phyloP scores from a whole-genome alignment of 2,797 vertebrate genomes.

The Myotis daubentonii region DNA sequence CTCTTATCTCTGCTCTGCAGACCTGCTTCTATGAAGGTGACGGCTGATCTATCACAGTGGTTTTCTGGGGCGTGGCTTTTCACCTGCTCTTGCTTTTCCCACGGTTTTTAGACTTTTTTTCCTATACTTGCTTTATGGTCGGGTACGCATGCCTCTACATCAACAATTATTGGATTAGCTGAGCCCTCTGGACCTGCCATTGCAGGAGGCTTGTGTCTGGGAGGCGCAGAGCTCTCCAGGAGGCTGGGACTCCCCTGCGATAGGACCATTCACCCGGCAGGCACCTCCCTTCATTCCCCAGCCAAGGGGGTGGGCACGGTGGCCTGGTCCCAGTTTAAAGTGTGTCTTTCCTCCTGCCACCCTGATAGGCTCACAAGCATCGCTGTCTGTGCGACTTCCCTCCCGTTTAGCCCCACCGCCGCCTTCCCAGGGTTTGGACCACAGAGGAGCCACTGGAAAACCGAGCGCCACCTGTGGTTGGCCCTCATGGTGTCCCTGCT shows the following conservation, averaged over 20 bases:
- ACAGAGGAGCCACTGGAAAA: not conserved
- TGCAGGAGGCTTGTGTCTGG: not conserved
- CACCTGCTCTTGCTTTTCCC: not conserved
- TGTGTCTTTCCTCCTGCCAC: not conserved
- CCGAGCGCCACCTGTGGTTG: not conserved
- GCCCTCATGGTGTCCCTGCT: not conserved
- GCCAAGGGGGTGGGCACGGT: not conserved
- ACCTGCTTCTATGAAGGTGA: not conserved
- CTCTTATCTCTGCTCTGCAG: not conserved
- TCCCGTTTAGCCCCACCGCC: not conserved
- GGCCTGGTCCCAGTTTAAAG: not conserved
- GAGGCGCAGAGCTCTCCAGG: not conserved
- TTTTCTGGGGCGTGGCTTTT: not conserved
- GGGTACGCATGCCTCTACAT: not conserved
- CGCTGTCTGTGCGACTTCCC: not conserved
- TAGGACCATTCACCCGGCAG: not conserved
- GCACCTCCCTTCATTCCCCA: not conserved
- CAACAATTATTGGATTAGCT: not conserved
- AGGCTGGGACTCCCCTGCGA: not conserved
- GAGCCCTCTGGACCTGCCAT: not conserved
- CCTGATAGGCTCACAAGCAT: slow-evolving; percentile 6
- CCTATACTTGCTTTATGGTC: not conserved
- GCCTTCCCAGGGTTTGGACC: not conserved
- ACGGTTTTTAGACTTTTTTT: not conserved
- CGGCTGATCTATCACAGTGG: not conserved